phyloP scores from a whole-genome alignment of 2,113 vertebrate species.

The Himantopus leucocephalus region DNA sequence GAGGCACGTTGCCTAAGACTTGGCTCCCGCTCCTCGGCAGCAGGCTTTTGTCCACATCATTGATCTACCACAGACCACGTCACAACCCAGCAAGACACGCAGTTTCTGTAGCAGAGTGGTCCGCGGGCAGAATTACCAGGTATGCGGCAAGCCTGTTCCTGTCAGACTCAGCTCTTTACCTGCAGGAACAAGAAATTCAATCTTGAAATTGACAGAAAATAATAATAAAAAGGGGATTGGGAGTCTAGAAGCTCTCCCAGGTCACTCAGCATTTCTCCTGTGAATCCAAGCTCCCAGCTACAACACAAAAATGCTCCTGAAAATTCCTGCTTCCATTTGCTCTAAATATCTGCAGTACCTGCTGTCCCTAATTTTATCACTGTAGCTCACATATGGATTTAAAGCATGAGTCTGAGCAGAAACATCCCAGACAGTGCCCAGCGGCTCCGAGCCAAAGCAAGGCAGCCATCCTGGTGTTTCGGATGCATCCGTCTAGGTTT shows the following conservation, averaged over 20 bases:
- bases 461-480: background rate
- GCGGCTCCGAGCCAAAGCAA: background rate
- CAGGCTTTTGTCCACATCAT: background rate
- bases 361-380: background rate
- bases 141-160: background rate
- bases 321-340: background rate
- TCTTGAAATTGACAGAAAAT: background rate
- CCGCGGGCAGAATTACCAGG: rapidly evolving
- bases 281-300: background rate
- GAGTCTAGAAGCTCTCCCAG: background rate
- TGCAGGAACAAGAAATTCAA: background rate
- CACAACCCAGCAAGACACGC: background rate
- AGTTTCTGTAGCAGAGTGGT: background rate
- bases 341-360: background rate
- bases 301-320: background rate
- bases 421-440: background rate
- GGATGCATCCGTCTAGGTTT: background rate
- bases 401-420: background rate
- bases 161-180: background rate
- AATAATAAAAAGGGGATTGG: background rate
- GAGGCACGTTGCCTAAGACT: background rate
- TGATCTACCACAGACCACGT: background rate
- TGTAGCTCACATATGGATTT: background rate
- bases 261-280: background rate
- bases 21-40: background rate